Evolutionary conservation across 2,888 invertebrate species (phyloP), one percentile per base, ranked within the genome.

Genomic region (Empis stercorea): DNA sequence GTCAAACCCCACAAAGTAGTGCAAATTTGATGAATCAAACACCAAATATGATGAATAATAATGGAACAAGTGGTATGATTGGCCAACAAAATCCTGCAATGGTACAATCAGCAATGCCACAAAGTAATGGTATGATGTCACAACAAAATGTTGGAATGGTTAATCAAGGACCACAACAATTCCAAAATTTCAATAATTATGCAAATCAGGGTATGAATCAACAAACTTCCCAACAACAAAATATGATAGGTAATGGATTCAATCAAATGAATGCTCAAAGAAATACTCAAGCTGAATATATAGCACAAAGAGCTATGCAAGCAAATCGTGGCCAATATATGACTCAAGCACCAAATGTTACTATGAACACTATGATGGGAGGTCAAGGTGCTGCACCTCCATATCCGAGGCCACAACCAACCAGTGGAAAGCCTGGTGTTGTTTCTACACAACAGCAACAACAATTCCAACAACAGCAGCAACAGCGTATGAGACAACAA

Each of bases 281-380:
- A 23, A 64, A 57, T 50, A 65, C 61, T 50, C 62, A 66, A 27
- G 59, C 59, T 6, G 70, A 69, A 44, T 68, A 65, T 48, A 58
- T 70, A 54, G 61, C 59, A 1, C 64, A 62, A 39, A 60, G 63
- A 2, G 59, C 59, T 3, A 53, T 56, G n/a, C 59, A 61, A 42
- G 62, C 61, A 10, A 68, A 64, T 57, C 61, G 70, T 3, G 62
- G 63, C 0, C 68, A 70, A 48, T 69, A 66, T 46, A 65, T 69
- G 61, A 65, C 62, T 61, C 74, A 83, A 72, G 83, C 87, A 4
- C 87, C 88, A 2, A 89, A 88, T 63, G 88, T 88, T 2, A 87
- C 87, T 1, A 88, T 88, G 88, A 82, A 81, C 45, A 69, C 63
- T 47, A 70, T 70, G 63, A 20, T n/a, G 20, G 27, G 20, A 10